Percentiles rank a stretch among this genome's conserved stretches.
These are phyloP conservation scores for Ptiloglossa arizonensis DNA, from an alignment of 1,140 invertebrate genomes.

Conservation along the genomic window DNA sequence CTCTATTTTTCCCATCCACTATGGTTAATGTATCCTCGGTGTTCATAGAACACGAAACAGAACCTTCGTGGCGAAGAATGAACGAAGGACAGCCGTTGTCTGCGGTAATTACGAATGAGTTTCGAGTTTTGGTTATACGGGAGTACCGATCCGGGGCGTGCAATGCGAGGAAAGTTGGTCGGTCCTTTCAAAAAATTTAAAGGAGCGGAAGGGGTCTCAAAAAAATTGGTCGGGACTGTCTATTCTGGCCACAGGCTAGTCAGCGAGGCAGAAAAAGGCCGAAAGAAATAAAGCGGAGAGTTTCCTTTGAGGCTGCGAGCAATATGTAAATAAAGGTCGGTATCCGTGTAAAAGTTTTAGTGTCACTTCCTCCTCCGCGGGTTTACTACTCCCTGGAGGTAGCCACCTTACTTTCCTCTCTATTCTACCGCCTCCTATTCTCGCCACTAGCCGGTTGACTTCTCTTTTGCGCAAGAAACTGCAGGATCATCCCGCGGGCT, in stretches of 20 bases:
- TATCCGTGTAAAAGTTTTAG: slow-evolving; percentile 76
- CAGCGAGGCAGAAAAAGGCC: slow-evolving; percentile 25
- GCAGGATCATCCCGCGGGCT: slow-evolving; percentile 29
- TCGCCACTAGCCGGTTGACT: slow-evolving; percentile 33
- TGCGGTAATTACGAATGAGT: background rate
- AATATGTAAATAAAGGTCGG: slow-evolving; percentile 77
- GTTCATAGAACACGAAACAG: background rate
- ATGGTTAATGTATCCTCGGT: background rate
- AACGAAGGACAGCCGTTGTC: background rate
- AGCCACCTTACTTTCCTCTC: slow-evolving; percentile 40
- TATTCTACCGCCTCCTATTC: slow-evolving; percentile 6
- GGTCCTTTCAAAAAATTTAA: slow-evolving; percentile 52
- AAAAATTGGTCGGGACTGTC: slow-evolving; percentile 62
- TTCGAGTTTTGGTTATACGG: slow-evolving; percentile 27
- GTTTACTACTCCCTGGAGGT: slow-evolving; percentile 70
- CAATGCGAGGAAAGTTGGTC: background rate
- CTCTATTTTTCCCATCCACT: no score
- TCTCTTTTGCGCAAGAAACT: slow-evolving; percentile 35
- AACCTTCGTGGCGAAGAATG: background rate
- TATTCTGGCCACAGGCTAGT: slow-evolving; percentile 24
- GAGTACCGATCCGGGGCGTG: background rate
- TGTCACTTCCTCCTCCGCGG: slow-evolving; percentile 70
- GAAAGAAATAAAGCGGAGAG: slow-evolving; percentile 65
- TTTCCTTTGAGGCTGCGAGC: slow-evolving; percentile 69
- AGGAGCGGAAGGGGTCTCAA: slow-evolving; percentile 31